phyloP scores from a whole-genome alignment of 2,113 vertebrate genomes.

The Zapus hudsonius region DNA sequence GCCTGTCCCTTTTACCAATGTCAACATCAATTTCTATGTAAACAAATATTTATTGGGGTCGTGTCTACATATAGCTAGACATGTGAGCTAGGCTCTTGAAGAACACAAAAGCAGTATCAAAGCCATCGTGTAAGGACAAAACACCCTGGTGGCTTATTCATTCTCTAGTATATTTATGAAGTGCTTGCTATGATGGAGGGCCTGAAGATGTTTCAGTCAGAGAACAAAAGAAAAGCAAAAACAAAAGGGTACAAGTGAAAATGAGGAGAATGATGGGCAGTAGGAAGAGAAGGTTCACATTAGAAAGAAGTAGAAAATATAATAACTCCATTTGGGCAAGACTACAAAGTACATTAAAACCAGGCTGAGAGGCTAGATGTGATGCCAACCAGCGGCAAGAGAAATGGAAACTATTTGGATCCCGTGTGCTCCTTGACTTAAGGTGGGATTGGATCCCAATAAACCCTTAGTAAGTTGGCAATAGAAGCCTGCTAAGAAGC shows the following conservation, averaged over 20 bases:
- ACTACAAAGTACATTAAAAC: neutral
- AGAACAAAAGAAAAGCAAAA: neutral
- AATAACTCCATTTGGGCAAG: slow-evolving; percentile 1
- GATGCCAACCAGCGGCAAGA: neutral
- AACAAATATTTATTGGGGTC: slow-evolving; percentile 53
- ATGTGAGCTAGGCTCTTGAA: neutral
- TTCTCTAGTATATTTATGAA: neutral
- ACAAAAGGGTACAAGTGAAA: neutral
- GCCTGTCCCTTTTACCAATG: neutral
- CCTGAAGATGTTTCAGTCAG: neutral
- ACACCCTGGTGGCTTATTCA: neutral
- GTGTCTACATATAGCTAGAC: neutral
- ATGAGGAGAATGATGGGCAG: neutral
- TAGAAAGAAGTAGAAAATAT: slow-evolving; percentile 41
- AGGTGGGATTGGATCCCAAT: neutral
- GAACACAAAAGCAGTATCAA: neutral
- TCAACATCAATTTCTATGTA: slow-evolving; percentile 53
- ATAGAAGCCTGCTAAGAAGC: neutral
- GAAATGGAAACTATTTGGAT: neutral
- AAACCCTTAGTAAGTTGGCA: neutral
- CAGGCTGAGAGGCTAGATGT: neutral
- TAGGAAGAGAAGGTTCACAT: neutral
- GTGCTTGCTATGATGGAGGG: neutral
- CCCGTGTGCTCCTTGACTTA: neutral
- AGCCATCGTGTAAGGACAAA: neutral